Conservation (phyloP, 2,113 vertebrate species). For the Pseudorectes ferrugineus region DNA sequence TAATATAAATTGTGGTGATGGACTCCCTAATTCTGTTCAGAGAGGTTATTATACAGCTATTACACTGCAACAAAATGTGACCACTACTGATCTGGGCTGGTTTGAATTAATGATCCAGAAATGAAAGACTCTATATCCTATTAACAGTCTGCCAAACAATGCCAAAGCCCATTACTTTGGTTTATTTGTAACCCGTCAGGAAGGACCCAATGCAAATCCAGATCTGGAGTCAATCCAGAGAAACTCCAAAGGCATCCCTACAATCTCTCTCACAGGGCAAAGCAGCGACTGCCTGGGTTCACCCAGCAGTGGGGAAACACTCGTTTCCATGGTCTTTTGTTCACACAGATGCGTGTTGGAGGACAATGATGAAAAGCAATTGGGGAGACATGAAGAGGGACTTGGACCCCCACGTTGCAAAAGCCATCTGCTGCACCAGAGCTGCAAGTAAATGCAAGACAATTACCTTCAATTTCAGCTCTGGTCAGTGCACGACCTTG, state of each 20-base stretch:
- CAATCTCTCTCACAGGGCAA: not conserved
- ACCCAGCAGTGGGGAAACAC: not conserved
- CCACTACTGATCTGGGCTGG: conserved; percentile 9
- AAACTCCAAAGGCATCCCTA: not conserved
- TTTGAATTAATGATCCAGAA: conserved; percentile 43
- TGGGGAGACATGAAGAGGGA: not conserved
- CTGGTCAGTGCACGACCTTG: not conserved
- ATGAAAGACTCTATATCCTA: conserved; percentile 25
- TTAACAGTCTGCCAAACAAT: conserved; percentile 19
- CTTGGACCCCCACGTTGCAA: not conserved
- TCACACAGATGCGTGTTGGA: not conserved
- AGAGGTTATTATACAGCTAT: conserved; percentile 19
- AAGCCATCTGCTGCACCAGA: not conserved
- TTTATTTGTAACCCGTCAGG: conserved; percentile 15
- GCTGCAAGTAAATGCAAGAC: not conserved
- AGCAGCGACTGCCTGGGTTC: fast-evolving
- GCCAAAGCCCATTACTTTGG: conserved; percentile 21
- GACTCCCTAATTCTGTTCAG: conserved; percentile 11
- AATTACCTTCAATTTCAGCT: not conserved
- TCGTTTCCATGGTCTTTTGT: not conserved
- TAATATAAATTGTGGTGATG: conserved; percentile 19
- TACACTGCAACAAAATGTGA: conserved; percentile 13
- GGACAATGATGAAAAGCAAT: fast-evolving
- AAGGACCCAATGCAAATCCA: conserved; percentile 20
- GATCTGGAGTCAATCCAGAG: conserved; percentile 29